Conservation (phyloP, 53 echinoderm and acorn worm species). For the Patiria pectinifera region DNA sequence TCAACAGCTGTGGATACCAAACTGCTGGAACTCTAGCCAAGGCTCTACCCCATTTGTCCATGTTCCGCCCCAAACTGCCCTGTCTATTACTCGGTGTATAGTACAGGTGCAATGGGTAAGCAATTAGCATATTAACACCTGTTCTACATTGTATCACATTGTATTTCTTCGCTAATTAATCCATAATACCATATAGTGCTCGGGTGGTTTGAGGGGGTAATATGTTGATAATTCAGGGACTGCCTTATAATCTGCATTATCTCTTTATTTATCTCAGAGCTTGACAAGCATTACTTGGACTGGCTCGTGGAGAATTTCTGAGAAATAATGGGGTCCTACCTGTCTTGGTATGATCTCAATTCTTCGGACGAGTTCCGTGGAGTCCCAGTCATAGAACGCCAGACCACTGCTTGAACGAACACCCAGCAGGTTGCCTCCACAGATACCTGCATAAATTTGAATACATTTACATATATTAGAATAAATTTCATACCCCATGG, state of each 20-base stretch:
- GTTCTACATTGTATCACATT: no score
- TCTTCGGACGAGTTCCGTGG: constrained; percentile 87
- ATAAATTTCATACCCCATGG: no score
- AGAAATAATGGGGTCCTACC: constrained; percentile 61
- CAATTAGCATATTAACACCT: no score
- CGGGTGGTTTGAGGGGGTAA: no score
- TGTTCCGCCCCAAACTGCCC: no score
- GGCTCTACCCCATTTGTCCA: no score
- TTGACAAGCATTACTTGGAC: background rate
- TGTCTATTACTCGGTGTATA: no score
- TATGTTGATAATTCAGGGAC: background rate
- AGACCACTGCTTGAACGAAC: constrained; percentile 94
- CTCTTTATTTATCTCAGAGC: background rate
- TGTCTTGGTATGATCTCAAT: constrained; percentile 96
- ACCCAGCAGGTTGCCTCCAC: constrained; percentile 86
- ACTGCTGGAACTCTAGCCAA: no score
- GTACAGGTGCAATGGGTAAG: no score
- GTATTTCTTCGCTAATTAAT: no score
- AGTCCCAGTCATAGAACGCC: constrained; percentile 98
- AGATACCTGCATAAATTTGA: constrained; percentile 70
- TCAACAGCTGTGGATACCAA: no score
- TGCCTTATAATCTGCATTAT: background rate
- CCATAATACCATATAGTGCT: no score
- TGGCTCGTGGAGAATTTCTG: background rate
- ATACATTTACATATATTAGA: background rate